phyloP scores from a whole-genome alignment of 30 jellyfish, hydroid and myxozoan species.

The Haliclystus octoradiatus region DNA sequence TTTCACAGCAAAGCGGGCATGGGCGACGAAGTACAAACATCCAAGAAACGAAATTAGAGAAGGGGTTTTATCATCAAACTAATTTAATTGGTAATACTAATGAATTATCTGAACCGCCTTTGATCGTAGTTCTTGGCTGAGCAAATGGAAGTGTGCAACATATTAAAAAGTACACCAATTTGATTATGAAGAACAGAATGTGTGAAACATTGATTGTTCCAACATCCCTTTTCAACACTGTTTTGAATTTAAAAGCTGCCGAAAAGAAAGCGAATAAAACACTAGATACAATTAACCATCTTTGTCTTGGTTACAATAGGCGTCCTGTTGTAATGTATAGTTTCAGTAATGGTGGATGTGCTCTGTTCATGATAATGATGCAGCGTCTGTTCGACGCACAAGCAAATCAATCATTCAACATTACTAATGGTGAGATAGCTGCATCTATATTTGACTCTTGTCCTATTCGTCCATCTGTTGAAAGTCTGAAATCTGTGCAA shows the following conservation, averaged over 20 bases:
- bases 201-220: conserved; percentile 41
- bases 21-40: no score
- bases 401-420: not conserved
- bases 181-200: conserved; percentile 25
- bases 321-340: conserved; percentile 20
- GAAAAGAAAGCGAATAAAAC: conserved; percentile 26
- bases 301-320: not conserved
- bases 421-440: not conserved
- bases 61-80: no score
- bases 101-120: no score
- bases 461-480: conserved; percentile 63
- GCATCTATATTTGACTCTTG: conserved; percentile 83
- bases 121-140: conserved; percentile 79
- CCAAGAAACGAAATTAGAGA: no score
- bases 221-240: conserved; percentile 40
- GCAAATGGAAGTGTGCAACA: conserved; percentile 40
- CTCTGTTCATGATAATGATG: conserved; percentile 28
- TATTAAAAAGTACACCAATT: conserved; percentile 44
- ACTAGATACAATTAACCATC: conserved; percentile 9
- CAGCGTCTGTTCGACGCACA: conserved; percentile 1
- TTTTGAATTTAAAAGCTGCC: conserved; percentile 40
- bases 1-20: no score
- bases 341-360: conserved; percentile 80
- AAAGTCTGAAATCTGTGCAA: conserved; percentile 35
- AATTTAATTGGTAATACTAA: no score